Conservation (phyloP, 2,113 vertebrate species). For the Channa maculata region DNA sequence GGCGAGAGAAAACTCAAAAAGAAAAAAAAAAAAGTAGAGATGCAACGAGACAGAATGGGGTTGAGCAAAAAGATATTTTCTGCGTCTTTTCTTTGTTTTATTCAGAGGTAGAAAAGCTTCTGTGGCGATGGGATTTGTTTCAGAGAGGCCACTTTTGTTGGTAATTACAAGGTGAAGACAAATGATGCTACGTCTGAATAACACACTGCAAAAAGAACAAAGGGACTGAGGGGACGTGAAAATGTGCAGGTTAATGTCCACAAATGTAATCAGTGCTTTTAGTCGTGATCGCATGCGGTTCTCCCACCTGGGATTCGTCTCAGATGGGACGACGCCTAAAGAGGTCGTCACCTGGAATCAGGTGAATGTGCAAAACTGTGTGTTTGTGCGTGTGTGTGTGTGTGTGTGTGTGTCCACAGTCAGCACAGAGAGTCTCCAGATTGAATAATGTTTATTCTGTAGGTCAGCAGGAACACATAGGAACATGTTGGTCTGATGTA, state of each 20-base stretch:
- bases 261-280: slow-evolving; percentile 1
- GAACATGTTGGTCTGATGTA: slow-evolving; percentile 47
- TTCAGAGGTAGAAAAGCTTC: slow-evolving; percentile 42
- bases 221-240: background rate
- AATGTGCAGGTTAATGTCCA: background rate
- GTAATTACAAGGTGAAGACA: too few species aligned
- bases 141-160: background rate
- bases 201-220: background rate
- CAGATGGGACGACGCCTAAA: slow-evolving; percentile 25
- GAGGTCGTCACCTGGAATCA: slow-evolving; percentile 2
- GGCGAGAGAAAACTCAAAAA: too few species aligned
- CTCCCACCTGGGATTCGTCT: slow-evolving; percentile 25
- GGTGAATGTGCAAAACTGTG: too few species aligned
- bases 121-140: background rate
- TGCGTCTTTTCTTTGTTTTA: slow-evolving; percentile 32
- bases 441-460: slow-evolving; percentile 37
- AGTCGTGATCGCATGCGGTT: background rate
- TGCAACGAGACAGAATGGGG: slow-evolving; percentile 76
- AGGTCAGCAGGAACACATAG: slow-evolving; percentile 56
- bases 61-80: slow-evolving; percentile 67
- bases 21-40: slow-evolving; percentile 39
- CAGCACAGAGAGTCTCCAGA: slow-evolving; percentile 23
- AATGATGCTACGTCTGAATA: slow-evolving; percentile 1
- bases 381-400: background rate
- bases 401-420: background rate